Percentiles rank a stretch among this genome's conserved stretches.
Evolutionary conservation across 2,888 invertebrate genomes (phyloP).

Genomic region (Caenorhabditis virilis): DNA sequence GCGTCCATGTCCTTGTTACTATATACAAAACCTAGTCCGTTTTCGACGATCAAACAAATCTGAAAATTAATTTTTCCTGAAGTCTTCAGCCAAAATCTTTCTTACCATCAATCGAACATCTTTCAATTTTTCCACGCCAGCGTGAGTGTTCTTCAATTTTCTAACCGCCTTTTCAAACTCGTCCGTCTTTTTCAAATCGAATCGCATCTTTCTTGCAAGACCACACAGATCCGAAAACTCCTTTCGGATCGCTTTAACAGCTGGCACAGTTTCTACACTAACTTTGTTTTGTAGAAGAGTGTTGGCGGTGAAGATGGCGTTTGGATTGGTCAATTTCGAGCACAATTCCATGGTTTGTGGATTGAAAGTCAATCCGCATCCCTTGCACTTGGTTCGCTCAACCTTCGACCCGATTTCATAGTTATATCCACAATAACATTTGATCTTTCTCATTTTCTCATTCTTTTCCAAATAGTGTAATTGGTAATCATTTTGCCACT

Average conservation of each 20-base stretch:
- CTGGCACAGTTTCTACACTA: constrained; percentile 19
- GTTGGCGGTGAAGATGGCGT: constrained; percentile 14
- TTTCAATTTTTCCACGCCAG: constrained; percentile 18
- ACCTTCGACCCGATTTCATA: constrained; percentile 29
- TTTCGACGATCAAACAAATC: constrained; percentile 34
- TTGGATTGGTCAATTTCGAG: constrained; percentile 22
- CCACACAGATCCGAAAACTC: constrained; percentile 35
- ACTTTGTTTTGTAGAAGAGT: constrained; percentile 6
- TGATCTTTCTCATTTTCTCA: constrained; percentile 21
- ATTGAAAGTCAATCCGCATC: constrained; percentile 40
- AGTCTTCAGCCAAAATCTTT: no score
- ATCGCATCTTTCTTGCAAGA: constrained; percentile 28
- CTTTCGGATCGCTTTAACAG: constrained; percentile 31
- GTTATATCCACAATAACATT: constrained; percentile 20
- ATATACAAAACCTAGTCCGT: constrained; percentile 38
- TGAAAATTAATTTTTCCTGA: no score
- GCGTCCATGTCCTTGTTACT: constrained; percentile 21
- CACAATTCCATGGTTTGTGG: constrained; percentile 30
- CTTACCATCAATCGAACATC: constrained; percentile 28
- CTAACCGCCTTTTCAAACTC: constrained; percentile 35
- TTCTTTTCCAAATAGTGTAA: constrained; percentile 24
- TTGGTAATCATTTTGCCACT: constrained; percentile 45
- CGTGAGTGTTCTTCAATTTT: constrained; percentile 15
- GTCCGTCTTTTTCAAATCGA: constrained; percentile 13
- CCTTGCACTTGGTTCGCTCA: constrained; percentile 24